Conservation (phyloP, 2,113 vertebrate genomes). For the mouse (Mus musculus) region GRCm39 chrX:150782001-150782500, state of each 20-base stretch:
- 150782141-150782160: neutral
- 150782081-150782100: neutral
- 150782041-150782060: neutral
- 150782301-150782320: neutral
- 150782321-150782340: neutral
- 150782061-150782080: neutral
- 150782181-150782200: neutral
- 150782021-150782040: neutral
- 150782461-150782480: too few species aligned
- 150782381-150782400: neutral
- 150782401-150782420: neutral
- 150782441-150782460: neutral
- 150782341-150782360: neutral
- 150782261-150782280: neutral
- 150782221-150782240: neutral
- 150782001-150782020: neutral
- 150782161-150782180: neutral
- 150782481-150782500: too few species aligned
- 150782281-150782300: neutral
- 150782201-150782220: neutral
- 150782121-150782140: neutral
- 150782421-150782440: neutral
- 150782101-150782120: neutral
- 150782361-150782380: neutral
- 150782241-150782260: neutral